phyloP scores from a whole-genome alignment of 1,140 invertebrate genomes.

The Oryzaephilus surinamensis region DNA sequence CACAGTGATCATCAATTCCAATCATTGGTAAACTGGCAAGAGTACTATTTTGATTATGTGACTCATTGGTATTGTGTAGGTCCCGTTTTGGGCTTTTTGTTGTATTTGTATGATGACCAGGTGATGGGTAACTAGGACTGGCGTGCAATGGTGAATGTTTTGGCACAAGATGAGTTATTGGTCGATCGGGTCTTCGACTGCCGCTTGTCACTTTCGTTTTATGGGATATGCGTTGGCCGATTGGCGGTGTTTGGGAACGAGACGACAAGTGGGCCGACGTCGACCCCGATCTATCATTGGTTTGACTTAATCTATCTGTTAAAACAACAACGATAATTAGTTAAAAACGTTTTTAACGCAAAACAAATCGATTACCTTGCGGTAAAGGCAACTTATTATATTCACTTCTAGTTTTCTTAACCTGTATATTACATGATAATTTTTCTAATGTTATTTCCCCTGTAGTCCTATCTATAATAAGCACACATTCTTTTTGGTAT shows the following conservation, averaged over 20 bases:
- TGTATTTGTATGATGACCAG: conserved; percentile 22
- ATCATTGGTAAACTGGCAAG: conserved; percentile 68
- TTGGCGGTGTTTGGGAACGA: conserved; percentile 31
- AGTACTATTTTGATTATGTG: conserved; percentile 35
- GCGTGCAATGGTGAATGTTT: conserved; percentile 43
- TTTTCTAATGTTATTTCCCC: conserved; percentile 89
- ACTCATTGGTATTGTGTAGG: conserved; percentile 23
- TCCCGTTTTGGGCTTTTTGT: conserved; percentile 22
- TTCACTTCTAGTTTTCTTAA: conserved; percentile 84
- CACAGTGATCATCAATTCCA: conserved; percentile 51
- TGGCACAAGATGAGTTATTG: conserved; percentile 34
- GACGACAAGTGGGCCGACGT: conserved; percentile 39
- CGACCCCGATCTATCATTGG: conserved; percentile 13
- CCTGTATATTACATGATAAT: conserved; percentile 79
- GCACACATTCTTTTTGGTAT: conserved; percentile 84
- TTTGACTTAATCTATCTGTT: conserved; percentile 9
- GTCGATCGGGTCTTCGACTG: conserved; percentile 40
- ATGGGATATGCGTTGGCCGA: conserved; percentile 48
- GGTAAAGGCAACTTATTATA: conserved; percentile 23
- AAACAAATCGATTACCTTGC: conserved; percentile 32
- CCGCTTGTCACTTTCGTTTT: conserved; percentile 53
- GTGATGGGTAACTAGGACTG: conserved; percentile 38
- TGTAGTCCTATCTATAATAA: conserved; percentile 84
- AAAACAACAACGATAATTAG: neutral
- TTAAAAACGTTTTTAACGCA: neutral